Base-by-base conservation (phyloP, 2,888 invertebrate genomes). In the Cryptocheilus praepositus region DNA sequence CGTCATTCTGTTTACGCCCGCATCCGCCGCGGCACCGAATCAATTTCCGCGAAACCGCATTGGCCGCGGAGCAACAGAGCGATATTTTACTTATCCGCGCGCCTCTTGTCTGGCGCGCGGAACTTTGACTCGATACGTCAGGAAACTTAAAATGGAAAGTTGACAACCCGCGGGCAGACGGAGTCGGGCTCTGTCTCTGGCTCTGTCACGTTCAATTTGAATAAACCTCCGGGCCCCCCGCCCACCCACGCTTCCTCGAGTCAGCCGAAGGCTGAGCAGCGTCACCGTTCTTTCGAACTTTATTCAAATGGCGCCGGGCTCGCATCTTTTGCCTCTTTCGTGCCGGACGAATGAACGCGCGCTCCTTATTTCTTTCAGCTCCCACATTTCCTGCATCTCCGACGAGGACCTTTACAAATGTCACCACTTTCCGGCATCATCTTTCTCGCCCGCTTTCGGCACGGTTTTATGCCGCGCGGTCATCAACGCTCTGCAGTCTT, bases 141-240 rank as follows among this genome's bases (percentile, higher is more conserved):
- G 45, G 45, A 45, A 45, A 45, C 45, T 45, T 45, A 45, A 45
- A 45, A 45, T 45, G 45, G 45, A 45, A 45, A 45, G 45, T 45
- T 45, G 45, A 45, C 45, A 45, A 4, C 45, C 45, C 16, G 16
- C 45, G 45, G 45, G 45, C 45, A 45, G 25, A 5, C 45, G 45
- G 15, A 45, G 44, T 43, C 44, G 15, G 45, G 15, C 45, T 16
- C 45, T 8, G 7, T 3, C 8, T 45, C 45, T 16, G 45, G 4
- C 45, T 45, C 45, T 45, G 45, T 45, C 45, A 45, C 15, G 45
- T 45, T 45, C 45, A 45, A 45, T 45, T 45, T 45, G 45, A 45
- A 45, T 45, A 45, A 45, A 45, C 16, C 45, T n/a, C 8, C 45
- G 15, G 8, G 45, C 16, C 8, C 8, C 16, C 45, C 8, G 2